phyloP scores from a whole-genome alignment of 2,113 vertebrate genomes.

The Nannobrachium achirus region DNA sequence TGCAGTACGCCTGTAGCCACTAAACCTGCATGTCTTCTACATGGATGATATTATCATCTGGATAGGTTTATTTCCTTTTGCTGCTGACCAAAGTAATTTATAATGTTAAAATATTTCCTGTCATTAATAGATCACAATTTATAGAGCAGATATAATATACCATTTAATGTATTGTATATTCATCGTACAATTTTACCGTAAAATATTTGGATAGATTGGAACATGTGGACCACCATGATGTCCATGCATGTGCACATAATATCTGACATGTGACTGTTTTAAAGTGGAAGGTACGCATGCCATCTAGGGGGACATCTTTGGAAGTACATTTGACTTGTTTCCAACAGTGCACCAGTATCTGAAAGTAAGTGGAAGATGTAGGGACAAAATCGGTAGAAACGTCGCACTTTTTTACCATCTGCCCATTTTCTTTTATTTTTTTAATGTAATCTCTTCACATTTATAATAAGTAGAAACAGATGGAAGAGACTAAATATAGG shows the following conservation, averaged over 20 bases:
- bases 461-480: background rate
- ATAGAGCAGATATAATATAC: no score
- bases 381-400: background rate
- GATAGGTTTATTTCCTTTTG: no score
- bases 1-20: no score
- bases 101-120: no score
- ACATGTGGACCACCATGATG: background rate
- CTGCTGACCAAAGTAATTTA: no score
- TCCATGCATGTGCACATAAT: background rate
- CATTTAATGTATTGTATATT: background rate
- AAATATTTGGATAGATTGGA: background rate
- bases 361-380: background rate
- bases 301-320: conserved; percentile 58
- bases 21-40: no score
- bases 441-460: background rate
- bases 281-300: conserved; percentile 30
- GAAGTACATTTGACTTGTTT: conserved; percentile 48
- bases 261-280: background rate
- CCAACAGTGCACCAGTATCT: background rate
- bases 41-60: no score
- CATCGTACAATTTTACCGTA: background rate
- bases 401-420: background rate
- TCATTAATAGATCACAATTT: no score
- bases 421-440: background rate
- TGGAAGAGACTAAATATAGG: background rate